A percentile compares a stretch with the other conserved stretches of the same genome.
phyloP scores from a whole-genome alignment of 2,797 vertebrate species.

The Tarsius wallacei region DNA sequence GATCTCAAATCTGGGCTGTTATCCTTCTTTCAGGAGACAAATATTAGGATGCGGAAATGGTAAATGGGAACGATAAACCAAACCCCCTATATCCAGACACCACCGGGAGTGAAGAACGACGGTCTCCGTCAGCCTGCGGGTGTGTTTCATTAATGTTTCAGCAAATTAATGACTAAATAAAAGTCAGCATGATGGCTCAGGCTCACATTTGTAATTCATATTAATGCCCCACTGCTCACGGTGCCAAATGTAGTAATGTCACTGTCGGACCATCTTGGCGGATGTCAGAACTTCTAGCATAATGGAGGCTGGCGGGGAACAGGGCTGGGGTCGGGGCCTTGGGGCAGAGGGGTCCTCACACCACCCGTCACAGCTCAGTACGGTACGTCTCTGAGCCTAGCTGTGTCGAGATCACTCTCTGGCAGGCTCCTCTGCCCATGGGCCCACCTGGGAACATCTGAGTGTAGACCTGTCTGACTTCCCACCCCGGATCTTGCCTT shows the following conservation, averaged over 20 bases:
- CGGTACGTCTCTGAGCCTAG: background rate
- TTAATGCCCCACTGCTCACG: constrained; percentile 80
- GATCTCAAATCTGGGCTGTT: background rate
- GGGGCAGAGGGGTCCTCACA: background rate
- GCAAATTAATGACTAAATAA: constrained; percentile 90
- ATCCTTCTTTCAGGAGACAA: background rate
- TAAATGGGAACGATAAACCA: constrained; percentile 62
- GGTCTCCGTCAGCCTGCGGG: constrained; percentile 78
- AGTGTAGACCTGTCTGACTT: background rate
- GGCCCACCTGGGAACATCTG: background rate
- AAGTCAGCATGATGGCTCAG: constrained; percentile 89
- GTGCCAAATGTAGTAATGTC: constrained; percentile 77
- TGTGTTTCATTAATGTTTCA: constrained; percentile 88
- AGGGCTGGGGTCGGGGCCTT: background rate
- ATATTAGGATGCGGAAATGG: constrained; percentile 18
- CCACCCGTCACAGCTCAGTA: rapidly evolving
- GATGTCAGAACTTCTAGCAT: background rate
- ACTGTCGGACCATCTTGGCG: constrained; percentile 65
- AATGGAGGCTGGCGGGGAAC: background rate
- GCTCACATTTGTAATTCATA: constrained; percentile 89
- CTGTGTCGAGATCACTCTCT: background rate
- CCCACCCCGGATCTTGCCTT: background rate
- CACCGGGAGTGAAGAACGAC: constrained; percentile 73
- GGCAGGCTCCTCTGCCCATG: background rate
- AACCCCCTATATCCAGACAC: constrained; percentile 75